Evolutionary conservation across 2,888 invertebrate genomes (phyloP).

Genomic region (Tholera decimalis): DNA sequence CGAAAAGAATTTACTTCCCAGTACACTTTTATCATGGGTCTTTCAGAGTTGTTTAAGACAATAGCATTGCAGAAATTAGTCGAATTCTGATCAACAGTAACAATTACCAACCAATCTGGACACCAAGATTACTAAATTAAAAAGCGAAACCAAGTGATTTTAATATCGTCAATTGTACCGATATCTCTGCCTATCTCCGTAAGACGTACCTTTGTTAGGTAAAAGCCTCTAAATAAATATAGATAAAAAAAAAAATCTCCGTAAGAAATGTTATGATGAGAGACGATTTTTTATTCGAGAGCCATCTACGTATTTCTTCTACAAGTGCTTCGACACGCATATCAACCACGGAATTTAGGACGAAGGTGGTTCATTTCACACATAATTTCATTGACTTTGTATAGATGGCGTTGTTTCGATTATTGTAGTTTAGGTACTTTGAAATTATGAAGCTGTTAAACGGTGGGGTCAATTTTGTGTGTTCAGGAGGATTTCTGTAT

Average conservation of each 20-base stretch:
- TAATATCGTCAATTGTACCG: not conserved
- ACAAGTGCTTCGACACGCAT: slow-evolving; percentile 8
- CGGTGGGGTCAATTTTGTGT: slow-evolving; percentile 37
- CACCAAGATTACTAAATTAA: too few species aligned
- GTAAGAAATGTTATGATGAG: too few species aligned
- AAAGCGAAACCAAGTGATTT: not conserved
- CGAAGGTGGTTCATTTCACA: slow-evolving; percentile 6
- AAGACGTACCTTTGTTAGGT: too few species aligned
- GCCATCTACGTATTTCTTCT: slow-evolving; percentile 51
- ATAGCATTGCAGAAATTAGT: too few species aligned
- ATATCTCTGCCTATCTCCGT: not conserved
- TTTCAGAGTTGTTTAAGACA: too few species aligned
- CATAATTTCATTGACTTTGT: slow-evolving; percentile 32
- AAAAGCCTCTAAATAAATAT: too few species aligned
- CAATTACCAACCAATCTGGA: too few species aligned
- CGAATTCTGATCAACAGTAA: too few species aligned
- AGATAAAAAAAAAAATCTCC: too few species aligned
- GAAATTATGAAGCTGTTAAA: slow-evolving; percentile 45
- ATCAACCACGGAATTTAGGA: not conserved
- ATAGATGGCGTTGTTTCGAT: slow-evolving; percentile 61
- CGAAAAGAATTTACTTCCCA: too few species aligned
- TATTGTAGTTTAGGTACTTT: slow-evolving; percentile 4
- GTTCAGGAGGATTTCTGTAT: slow-evolving; percentile 35
- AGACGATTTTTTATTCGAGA: slow-evolving; percentile 1
- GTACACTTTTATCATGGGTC: too few species aligned